Evolutionary conservation across 2,113 vertebrate species (phyloP).

Genomic region (Megaceryle torquata): DNA sequence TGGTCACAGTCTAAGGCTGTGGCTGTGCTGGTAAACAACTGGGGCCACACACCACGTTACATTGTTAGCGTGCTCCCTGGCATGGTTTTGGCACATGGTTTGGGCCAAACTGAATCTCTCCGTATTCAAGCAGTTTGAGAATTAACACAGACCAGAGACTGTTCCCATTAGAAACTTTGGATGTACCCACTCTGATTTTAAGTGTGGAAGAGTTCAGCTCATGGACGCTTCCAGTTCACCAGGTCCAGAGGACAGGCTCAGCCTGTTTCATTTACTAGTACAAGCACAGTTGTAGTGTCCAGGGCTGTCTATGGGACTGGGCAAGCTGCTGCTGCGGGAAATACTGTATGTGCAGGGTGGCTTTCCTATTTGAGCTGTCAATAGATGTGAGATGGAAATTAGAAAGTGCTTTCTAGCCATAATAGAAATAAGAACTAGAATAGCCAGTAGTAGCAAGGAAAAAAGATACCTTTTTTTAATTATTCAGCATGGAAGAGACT

Average conservation of each 20-base stretch:
- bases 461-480: background rate
- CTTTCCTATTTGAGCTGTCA: background rate
- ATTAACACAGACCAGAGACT: background rate
- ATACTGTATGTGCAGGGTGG: background rate
- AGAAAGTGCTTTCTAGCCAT: background rate
- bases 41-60: background rate
- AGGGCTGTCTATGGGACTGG: background rate
- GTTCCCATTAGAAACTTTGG: background rate
- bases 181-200: background rate
- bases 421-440: background rate
- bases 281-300: background rate
- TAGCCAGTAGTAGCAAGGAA: background rate
- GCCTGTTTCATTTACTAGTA: background rate
- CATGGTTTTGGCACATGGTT: background rate
- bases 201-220: background rate
- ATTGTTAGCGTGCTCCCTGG: background rate
- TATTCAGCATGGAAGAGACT: background rate
- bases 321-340: background rate
- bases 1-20: background rate
- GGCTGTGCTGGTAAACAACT: background rate
- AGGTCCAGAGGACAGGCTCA: background rate
- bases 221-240: background rate
- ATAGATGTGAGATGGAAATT: background rate
- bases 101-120: background rate
- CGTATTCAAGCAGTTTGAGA: background rate